These are phyloP conservation scores for Drosophila biarmipes DNA, from an alignment of 1,140 invertebrate genomes.

Conservation along the genomic window DNA sequence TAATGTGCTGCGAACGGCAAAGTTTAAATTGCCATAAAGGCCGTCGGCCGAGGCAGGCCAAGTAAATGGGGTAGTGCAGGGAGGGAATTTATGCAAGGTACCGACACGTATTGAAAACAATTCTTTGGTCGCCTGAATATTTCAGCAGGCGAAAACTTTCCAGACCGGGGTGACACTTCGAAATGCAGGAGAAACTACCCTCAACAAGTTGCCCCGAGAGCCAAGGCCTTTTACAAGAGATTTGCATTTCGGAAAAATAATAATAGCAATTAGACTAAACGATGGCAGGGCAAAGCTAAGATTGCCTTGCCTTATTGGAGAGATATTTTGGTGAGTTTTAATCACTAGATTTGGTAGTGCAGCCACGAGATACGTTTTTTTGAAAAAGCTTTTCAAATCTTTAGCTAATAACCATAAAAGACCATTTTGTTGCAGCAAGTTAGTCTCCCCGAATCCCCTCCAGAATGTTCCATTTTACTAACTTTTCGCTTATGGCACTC, in stretches of 20 bases:
- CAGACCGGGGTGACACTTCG: background rate
- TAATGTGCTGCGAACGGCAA: conserved; percentile 16
- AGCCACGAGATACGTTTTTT: no score
- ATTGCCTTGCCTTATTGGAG: no score
- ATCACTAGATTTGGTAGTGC: no score
- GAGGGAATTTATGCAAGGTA: background rate
- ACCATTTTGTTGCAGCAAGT: background rate
- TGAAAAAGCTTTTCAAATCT: background rate
- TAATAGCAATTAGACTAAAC: background rate
- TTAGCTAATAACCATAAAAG: background rate
- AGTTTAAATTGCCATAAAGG: conserved; percentile 16
- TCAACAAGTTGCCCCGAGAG: background rate
- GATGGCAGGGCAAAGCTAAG: no score
- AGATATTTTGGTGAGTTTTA: no score
- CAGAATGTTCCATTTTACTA: background rate
- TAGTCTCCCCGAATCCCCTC: background rate
- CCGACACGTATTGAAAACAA: background rate
- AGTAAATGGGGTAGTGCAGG: conserved; percentile 2
- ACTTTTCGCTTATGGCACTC: background rate
- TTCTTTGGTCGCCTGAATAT: background rate
- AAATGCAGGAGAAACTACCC: background rate
- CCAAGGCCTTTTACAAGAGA: background rate
- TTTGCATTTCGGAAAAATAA: background rate
- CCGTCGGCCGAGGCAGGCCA: background rate
- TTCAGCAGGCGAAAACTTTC: background rate